Evolutionary conservation across 2,888 invertebrate species (phyloP).

Genomic region (Amphimallon solstitiale): DNA sequence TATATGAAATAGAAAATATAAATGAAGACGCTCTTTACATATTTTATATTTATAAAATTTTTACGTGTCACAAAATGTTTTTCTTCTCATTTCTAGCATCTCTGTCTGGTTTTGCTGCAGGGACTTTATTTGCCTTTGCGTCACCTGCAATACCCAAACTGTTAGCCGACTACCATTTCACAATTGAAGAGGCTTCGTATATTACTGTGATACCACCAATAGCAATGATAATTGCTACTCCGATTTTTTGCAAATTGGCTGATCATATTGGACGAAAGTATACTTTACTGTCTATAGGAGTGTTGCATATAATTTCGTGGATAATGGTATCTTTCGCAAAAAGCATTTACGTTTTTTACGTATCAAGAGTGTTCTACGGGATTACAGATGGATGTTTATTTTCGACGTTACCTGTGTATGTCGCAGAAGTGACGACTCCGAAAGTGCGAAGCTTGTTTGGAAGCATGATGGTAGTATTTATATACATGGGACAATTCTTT

Average conservation of each 20-base stretch:
- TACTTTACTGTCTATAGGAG: conserved; percentile 49
- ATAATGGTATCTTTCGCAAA: conserved; percentile 39
- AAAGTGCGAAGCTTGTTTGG: conserved; percentile 54
- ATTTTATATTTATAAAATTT: too few relatives aligned
- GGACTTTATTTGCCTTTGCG: conserved; percentile 37
- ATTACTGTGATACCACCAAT: conserved; percentile 54
- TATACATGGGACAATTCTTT: conserved; percentile 51
- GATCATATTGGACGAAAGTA: conserved; percentile 54
- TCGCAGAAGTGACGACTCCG: conserved; percentile 54
- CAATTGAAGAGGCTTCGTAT: conserved; percentile 55
- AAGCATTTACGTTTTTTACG: conserved; percentile 52
- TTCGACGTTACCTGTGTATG: conserved; percentile 51
- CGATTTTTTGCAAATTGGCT: conserved; percentile 48
- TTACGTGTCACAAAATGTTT: too few relatives aligned
- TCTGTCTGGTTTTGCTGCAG: conserved; percentile 20
- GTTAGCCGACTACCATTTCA: conserved; percentile 46
- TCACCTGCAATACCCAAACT: conserved; percentile 41
- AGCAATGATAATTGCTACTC: conserved; percentile 47
- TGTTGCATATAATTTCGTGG: conserved; percentile 48
- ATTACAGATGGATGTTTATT: conserved; percentile 52
- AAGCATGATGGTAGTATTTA: conserved; percentile 48
- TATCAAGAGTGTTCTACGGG: conserved; percentile 51
- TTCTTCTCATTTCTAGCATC: conserved; percentile 29
- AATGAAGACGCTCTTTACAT: too few relatives aligned
- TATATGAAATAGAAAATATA: too few relatives aligned